These are phyloP conservation scores for Pteromalus puparum DNA, from an alignment of 1,140 invertebrate species.

Conservation along the genomic window DNA sequence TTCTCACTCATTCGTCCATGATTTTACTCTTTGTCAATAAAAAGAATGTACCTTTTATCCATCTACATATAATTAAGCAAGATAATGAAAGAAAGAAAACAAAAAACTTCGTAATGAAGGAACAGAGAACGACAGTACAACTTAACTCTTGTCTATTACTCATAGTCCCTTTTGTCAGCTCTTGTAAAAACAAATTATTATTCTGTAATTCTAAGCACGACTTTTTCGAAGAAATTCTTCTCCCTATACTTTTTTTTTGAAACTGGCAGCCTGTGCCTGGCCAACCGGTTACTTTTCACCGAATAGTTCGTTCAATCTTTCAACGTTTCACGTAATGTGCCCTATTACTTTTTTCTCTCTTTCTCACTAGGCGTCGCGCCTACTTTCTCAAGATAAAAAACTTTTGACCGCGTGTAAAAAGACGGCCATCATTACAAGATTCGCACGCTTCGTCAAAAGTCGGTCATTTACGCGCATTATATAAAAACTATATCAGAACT, in stretches of 20 bases:
- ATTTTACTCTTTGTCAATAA: constrained; percentile 36
- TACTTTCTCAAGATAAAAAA: constrained; percentile 44
- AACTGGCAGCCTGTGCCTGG: constrained; percentile 1
- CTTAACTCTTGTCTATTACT: constrained; percentile 19
- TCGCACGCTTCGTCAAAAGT: constrained; percentile 34
- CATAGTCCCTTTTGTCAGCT: constrained; percentile 30
- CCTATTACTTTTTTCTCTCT: constrained; percentile 1
- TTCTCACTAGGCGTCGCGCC: constrained; percentile 32
- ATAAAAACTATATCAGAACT: constrained; percentile 49
- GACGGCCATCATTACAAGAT: constrained; percentile 35
- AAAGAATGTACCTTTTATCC: constrained; percentile 49
- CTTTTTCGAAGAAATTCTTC: constrained; percentile 49
- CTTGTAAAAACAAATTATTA: constrained; percentile 17
- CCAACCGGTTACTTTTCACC: constrained; percentile 1
- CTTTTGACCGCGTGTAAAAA: constrained; percentile 35
- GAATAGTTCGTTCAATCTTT: constrained; percentile 1
- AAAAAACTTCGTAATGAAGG: constrained; percentile 38
- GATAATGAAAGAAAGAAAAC: constrained; percentile 43
- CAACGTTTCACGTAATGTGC: constrained; percentile 11
- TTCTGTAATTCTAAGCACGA: constrained; percentile 10
- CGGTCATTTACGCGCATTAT: constrained; percentile 31
- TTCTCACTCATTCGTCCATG: constrained; percentile 29
- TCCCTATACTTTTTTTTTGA: not conserved
- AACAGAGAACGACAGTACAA: constrained; percentile 30
- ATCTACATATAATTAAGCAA: constrained; percentile 41